Evolutionary conservation across 2,888 invertebrate genomes (phyloP).

Genomic region (Cancer borealis): DNA sequence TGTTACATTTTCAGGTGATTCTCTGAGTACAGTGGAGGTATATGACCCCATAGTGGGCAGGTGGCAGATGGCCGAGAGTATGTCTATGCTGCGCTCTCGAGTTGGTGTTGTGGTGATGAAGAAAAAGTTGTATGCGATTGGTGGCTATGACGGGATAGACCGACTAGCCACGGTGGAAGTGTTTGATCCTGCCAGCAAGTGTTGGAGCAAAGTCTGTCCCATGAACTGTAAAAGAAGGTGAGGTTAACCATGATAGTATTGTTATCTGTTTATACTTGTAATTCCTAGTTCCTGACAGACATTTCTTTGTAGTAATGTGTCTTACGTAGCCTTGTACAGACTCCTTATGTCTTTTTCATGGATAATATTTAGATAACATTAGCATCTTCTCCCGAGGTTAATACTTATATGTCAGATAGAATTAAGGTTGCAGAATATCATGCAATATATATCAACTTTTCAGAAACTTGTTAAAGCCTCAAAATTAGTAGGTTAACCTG

Average conservation of each 20-base stretch:
- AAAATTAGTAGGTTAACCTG: too few relatives aligned
- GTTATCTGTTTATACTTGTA: neutral
- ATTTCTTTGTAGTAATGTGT: neutral
- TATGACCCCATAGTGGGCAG: constrained; percentile 86
- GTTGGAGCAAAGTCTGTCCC: constrained; percentile 88
- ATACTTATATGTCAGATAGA: too few relatives aligned
- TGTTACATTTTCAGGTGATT: constrained; percentile 84
- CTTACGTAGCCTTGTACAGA: neutral
- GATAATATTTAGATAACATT: too few relatives aligned
- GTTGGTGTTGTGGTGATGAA: constrained; percentile 92
- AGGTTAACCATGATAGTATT: constrained; percentile 82
- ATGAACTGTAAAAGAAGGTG: constrained; percentile 91
- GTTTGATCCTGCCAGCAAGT: constrained; percentile 86
- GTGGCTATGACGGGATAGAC: constrained; percentile 91
- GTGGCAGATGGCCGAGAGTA: constrained; percentile 89
- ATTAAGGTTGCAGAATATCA: too few relatives aligned
- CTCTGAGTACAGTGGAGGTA: constrained; percentile 90
- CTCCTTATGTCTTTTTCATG: too few relatives aligned
- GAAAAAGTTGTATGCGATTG: constrained; percentile 88
- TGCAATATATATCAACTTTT: too few relatives aligned
- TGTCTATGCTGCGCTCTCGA: constrained; percentile 90
- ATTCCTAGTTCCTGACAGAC: neutral
- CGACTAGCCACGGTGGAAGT: constrained; percentile 91
- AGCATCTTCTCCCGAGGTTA: too few relatives aligned
- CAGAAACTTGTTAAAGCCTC: too few relatives aligned